Conservation (phyloP, 2,888 invertebrate species). For the Pollenia angustigena region DNA sequence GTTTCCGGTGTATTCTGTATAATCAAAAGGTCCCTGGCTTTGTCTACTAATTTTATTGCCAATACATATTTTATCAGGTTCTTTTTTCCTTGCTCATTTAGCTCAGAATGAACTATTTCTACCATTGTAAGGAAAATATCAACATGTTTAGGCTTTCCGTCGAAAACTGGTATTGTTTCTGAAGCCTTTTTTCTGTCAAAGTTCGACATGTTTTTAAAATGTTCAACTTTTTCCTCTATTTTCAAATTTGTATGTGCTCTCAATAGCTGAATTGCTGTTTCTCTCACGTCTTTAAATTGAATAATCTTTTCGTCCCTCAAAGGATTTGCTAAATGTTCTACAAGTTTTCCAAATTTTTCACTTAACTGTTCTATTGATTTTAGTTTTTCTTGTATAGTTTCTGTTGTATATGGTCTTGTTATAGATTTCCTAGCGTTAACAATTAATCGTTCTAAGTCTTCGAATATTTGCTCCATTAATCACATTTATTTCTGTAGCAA, state of each 20-base stretch:
- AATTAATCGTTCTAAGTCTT: too few species aligned
- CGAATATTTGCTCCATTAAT: neutral
- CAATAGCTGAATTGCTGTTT: neutral
- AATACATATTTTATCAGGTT: neutral
- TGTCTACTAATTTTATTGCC: neutral
- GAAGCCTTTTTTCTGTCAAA: too few species aligned
- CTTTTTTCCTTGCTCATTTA: neutral
- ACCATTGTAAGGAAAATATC: neutral
- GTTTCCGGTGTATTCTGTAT: neutral
- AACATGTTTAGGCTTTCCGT: conserved; percentile 56
- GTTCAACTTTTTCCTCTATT: too few species aligned
- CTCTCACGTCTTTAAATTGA: neutral
- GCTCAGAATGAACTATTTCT: neutral
- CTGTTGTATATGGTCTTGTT: too few species aligned
- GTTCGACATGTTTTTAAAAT: too few species aligned
- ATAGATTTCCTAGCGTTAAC: too few species aligned
- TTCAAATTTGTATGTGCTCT: too few species aligned
- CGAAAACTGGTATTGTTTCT: neutral
- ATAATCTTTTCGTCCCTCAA: neutral
- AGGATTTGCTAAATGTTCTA: neutral
- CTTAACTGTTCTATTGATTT: too few species aligned
- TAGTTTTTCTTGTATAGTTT: too few species aligned
- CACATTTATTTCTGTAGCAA: neutral
- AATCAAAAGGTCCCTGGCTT: neutral
- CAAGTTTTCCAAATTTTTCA: neutral